phyloP scores from a whole-genome alignment of 53 echinoderm and acorn worm species.

The Patiria pectinifera region DNA sequence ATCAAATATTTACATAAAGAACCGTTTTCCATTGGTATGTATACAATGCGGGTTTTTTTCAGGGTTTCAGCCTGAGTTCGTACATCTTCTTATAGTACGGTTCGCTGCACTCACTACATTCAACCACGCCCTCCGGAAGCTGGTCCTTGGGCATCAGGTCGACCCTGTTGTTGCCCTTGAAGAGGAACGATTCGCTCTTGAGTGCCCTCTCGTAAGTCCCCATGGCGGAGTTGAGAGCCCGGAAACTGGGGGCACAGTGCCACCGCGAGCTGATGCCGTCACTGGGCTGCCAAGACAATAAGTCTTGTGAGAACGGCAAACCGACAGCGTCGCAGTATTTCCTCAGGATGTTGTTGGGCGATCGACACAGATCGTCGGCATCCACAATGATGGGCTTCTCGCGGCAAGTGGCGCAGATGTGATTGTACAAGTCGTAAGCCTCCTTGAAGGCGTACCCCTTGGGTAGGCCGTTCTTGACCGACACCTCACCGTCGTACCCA shows the following conservation, averaged over 20 bases:
- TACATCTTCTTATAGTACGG: constrained; percentile 75
- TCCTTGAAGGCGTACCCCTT: constrained; percentile 70
- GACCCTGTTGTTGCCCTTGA: constrained; percentile 5
- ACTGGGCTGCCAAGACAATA: constrained; percentile 73
- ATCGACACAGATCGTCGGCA: constrained; percentile 73
- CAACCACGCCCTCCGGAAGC: constrained; percentile 67
- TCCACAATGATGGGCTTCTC: constrained; percentile 80
- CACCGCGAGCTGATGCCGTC: constrained; percentile 59
- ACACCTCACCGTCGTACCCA: constrained; percentile 62
- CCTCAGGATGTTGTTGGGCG: constrained; percentile 62
- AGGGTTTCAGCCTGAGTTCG: constrained; percentile 66
- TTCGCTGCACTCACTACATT: constrained; percentile 63
- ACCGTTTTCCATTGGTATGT: background rate
- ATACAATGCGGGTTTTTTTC: background rate
- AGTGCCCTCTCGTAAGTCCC: constrained; percentile 71
- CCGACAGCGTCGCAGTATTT: constrained; percentile 83
- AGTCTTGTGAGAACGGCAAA: constrained; percentile 66
- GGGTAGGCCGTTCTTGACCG: constrained; percentile 55
- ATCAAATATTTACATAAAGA: background rate
- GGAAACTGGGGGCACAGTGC: constrained; percentile 67
- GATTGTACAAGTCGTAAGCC: constrained; percentile 78
- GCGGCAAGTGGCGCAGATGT: constrained; percentile 71
- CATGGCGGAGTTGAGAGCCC: constrained; percentile 62
- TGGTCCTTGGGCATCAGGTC: constrained; percentile 34
- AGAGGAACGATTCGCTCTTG: constrained; percentile 66